phyloP scores from a whole-genome alignment of 2,888 invertebrate genomes.

The Acleris laterana region DNA sequence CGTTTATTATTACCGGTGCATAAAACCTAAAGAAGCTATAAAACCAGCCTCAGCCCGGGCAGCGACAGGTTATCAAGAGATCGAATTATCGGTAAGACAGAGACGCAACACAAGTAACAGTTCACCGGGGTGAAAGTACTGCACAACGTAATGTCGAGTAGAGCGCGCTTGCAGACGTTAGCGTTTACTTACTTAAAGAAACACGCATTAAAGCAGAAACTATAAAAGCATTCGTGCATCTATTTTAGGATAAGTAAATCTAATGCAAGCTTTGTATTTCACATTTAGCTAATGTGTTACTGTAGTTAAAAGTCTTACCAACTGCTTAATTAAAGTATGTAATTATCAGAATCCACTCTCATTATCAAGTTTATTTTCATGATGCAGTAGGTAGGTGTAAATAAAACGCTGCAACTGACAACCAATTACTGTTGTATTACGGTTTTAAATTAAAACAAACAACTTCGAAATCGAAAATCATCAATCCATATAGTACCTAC shows the following conservation, averaged over 20 bases:
- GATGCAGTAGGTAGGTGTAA: too few relatives aligned
- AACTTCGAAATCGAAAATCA: slow-evolving; percentile 19
- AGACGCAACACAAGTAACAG: slow-evolving; percentile 65
- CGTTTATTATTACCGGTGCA: slow-evolving; percentile 47
- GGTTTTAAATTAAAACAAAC: background rate
- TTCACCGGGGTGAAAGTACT: slow-evolving; percentile 75
- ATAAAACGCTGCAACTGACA: too few relatives aligned
- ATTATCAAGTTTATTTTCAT: too few relatives aligned
- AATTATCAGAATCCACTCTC: too few relatives aligned
- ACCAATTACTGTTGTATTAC: background rate
- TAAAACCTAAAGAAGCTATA: slow-evolving; percentile 32
- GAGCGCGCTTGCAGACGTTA: slow-evolving; percentile 43
- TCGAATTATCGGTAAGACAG: slow-evolving; percentile 50
- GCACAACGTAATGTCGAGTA: slow-evolving; percentile 58
- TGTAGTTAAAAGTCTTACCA: too few relatives aligned
- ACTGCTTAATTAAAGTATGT: too few relatives aligned
- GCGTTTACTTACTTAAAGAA: slow-evolving; percentile 2
- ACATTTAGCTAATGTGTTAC: too few relatives aligned
- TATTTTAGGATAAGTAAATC: background rate
- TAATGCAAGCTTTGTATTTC: background rate
- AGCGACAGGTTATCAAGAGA: slow-evolving; percentile 59
- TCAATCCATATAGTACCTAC: background rate
- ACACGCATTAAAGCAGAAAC: background rate
- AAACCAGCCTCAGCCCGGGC: slow-evolving; percentile 41
- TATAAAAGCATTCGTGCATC: background rate